Base-by-base conservation (phyloP, 1,140 invertebrate genomes). In the Phocides pigmalion region DNA sequence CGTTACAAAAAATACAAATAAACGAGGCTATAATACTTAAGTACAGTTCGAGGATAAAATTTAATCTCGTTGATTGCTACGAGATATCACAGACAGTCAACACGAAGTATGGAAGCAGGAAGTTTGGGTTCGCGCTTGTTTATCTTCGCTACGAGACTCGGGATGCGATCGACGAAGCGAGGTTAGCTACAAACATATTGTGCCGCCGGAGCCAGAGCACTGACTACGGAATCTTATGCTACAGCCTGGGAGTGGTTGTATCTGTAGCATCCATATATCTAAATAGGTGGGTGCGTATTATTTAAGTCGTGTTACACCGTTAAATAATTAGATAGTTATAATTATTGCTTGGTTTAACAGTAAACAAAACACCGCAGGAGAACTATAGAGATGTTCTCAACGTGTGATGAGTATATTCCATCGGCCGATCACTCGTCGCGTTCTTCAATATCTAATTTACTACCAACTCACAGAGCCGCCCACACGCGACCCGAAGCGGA, bases 1-100 rank as follows among this genome's bases (percentile, higher is more conserved):
- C n/a, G n/a, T 22, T 22, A 5, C 5, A 28, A 4, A 28, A 1
- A 8, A 28, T 28, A 28, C 5, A 28, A 4, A 28, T 28, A 28
- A 28, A 22, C 2, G 5, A 5, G 2, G 2, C 20, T 22, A 22
- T 22, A 22, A 28, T 28, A 17, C 16, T 22, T 50, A 15, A 50
- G 14, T 50, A 50, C 47, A 32, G 47, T 14, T 12, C 28, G 47
- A 50, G 12, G 25, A 50, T 22, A 14, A 50, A 50, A 32, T 50
- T 50, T 47, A 47, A 47, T 50, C 47, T 50, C 20, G 47, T 14
- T 50, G 47, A 50, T 28, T 50, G 25, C 12, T 22, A 50, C 16
- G 47, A 28, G 47, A 50, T 50, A 32, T 28, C 47, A 16, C 47
- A 50, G 47, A 50, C 25, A 50, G 22, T 50, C 47, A 50, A 50